Evolutionary conservation across 2,113 vertebrate species (phyloP), one percentile per base, ranked within the genome.

Genomic region (Lamprotornis superbus): DNA sequence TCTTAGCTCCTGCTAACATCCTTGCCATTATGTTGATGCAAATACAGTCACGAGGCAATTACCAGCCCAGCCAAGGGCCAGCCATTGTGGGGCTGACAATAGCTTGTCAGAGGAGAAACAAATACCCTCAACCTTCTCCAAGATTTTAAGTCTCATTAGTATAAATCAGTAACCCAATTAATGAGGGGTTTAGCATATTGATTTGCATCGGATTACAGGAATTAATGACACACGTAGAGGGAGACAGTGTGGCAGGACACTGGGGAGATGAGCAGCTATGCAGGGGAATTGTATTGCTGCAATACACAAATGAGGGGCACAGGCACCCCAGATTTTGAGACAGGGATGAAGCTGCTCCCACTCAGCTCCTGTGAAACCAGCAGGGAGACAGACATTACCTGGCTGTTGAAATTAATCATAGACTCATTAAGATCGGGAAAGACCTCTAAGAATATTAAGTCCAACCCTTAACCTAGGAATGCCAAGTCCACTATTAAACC

Each of bases 61-160:
- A 93, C 70, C 64, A 67, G 82, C 89, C 39, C 91, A 76, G 81
- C n/a, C 87, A 92, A 95, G 81, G 57, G 81, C 73, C 81, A 69
- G 84, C 71, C 94, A 77, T 90, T 93, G 95, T 95, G 73, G 47
- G 80, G 83, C 68, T 83, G 89, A 96, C 96, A 93, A 90, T 88
- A 59, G 92, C 63, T 83, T 4, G 14, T 87, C 18, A 3, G 53
- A 82, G 46, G 57, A 84, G 80, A 87, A 94, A 95, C 25, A 95
- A 96, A 96, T 84, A 61, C 78, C 50, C 60, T 88, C 82, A 83
- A 79, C 47, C 71, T 94, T 44, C 87, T 74, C 94, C 85, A 37
- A 55, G 85, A 83, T 83, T 95, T 90, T 74, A 85, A 94, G 79
- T 83, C 94, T 95, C 90, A 92, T 95, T 94, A 95, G 90, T 74